Evolutionary conservation across 2,888 invertebrate genomes (phyloP), one percentile per base, ranked within the genome.

Genomic region (Labia minor): DNA sequence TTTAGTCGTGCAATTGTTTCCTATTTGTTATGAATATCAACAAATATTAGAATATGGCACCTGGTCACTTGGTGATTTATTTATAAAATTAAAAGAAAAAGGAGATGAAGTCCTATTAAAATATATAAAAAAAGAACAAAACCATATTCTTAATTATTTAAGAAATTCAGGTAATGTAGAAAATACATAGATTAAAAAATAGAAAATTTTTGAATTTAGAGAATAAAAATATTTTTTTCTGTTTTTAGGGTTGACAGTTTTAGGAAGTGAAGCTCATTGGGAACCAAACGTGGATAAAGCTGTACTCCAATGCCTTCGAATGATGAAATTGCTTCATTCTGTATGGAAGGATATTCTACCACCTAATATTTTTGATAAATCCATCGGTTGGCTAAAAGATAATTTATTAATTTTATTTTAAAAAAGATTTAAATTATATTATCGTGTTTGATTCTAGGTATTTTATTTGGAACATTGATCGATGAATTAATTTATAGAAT

Each of bases 281-380:
- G 75, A 82, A 37, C 81, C 85, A 63, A 83, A 82, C 66, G 85
- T 85, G 0, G 86, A 90, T 74, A 85, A 87, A 72, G 83, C 86
- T n/a, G 77, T 95, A 33, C 82, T 90, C 6, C 93, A 94, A 77
- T 91, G 92, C 73, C 79, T 94, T 65, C 82, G 92, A 63, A 94
- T 94, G 76, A 80, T 95, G 72, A 88, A 90, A 73, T 80, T 92
- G 66, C 78, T 96, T 14, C 88, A 89, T 78, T 90, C 89, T 69
- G 91, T 95, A 8, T 96, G 95, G 95, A 83, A 86, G 68, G 88
- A 88, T 72, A 89, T 95, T 6, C 83, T 96, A 67, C 90, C 94
- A 0, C 77, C 81, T 66, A 84, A 85, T 70, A 84, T 90, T 11
- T 95, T 92, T 75, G 88, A 86, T 71, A 87, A 83, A 77, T 82